Evolutionary conservation across 2,888 invertebrate genomes (phyloP), one percentile per base, ranked within the genome.

Genomic region (Chirona hameri): DNA sequence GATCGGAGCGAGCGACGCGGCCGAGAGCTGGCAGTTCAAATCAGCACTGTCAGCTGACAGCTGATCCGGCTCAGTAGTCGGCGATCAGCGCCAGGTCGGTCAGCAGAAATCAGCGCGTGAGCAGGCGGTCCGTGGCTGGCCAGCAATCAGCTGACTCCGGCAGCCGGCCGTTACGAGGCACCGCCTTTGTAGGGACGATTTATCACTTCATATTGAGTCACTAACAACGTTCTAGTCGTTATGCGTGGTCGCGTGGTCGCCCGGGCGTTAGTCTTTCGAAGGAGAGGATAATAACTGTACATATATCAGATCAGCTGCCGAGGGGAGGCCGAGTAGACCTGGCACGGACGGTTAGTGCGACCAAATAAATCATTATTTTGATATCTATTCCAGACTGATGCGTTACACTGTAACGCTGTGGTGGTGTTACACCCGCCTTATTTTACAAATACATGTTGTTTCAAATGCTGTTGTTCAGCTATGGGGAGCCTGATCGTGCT

Each of bases 381-480:
- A 76, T 76, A 76, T 76, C 76, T 76, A 76, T 76, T 76, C 76
- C 76, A 76, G 76, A 76, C 46, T 7, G 39, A 46, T 76, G 7
- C 24, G 76, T 76, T 39, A 76, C 39, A 24, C 21, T 21, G 46
- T 76, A 21, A 46, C 46, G 24, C 2, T 46, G 76, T 24, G 46
- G 39, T 21, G 76, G 76, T 76, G 76, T 76, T 76, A 46, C 72
- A 12, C 12, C 46, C 76, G 76, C 76, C 76, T 76, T 76, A 76
- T 76, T 76, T 76, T 76, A 76, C 76, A 76, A 76, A 76, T 76
- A 76, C 18, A 76, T 76, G 46, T n/a, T 65, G 65, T 65, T 65
- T 27, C 24, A 65, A 27, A 27, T 27, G 65, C 65, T 65, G 65
- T 12, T 52, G 52, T 52, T 12, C 10, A 7, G 52, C 15, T 52